Conservation (phyloP, 2,888 invertebrate species). For the Agonopterix alstromeriana region DNA sequence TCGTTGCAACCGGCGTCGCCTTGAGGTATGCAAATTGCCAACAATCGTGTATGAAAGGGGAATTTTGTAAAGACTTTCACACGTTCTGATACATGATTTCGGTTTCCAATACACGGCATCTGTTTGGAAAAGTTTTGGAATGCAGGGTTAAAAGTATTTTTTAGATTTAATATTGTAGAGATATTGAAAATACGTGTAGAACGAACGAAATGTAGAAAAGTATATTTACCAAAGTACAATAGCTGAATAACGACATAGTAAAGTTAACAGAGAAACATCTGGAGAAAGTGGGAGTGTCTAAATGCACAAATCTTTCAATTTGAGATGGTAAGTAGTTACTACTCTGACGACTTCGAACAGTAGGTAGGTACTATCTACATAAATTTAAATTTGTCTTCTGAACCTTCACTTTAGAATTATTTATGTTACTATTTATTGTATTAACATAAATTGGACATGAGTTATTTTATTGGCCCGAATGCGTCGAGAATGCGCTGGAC, state of each 20-base stretch:
- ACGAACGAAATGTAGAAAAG: too few relatives aligned
- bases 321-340: slow-evolving; percentile 29
- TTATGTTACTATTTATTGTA: slow-evolving; percentile 75
- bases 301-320: slow-evolving; percentile 49
- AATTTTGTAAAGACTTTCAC: slow-evolving; percentile 7
- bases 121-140: not conserved
- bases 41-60: slow-evolving; percentile 6
- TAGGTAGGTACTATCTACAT: slow-evolving; percentile 35
- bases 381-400: slow-evolving; percentile 68
- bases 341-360: slow-evolving; percentile 41
- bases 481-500: slow-evolving; percentile 59
- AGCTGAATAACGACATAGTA: too few relatives aligned
- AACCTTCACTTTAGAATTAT: slow-evolving; percentile 54
- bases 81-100: slow-evolving; percentile 2
- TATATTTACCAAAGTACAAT: not conserved
- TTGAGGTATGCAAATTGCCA: slow-evolving; percentile 37
- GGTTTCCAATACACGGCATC: not conserved
- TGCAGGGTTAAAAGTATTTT: not conserved
- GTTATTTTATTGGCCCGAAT: slow-evolving; percentile 71
- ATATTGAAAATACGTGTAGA: not conserved
- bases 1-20: slow-evolving; percentile 32
- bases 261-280: too few relatives aligned
- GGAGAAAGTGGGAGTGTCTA: too few relatives aligned
- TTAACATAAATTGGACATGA: slow-evolving; percentile 77
- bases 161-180: not conserved